These are phyloP conservation scores for Agelas oroides DNA, from an alignment of 37 sponge, comb jelly and placozoan genomes.

Conservation along the genomic window DNA sequence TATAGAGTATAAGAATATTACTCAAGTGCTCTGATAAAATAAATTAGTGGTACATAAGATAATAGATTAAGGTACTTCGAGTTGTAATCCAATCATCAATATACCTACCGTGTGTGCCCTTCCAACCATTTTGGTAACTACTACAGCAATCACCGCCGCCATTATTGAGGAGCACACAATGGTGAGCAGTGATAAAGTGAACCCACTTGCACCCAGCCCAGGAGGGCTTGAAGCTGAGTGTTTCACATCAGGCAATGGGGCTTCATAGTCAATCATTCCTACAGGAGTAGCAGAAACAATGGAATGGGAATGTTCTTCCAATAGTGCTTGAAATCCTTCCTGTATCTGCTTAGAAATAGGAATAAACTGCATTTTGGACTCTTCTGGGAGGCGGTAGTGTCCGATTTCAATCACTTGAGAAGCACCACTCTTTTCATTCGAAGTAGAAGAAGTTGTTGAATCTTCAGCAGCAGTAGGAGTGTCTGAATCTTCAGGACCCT, in stretches of 20 bases:
- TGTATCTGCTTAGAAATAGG: conserved; percentile 28
- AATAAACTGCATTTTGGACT: background rate
- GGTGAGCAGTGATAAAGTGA: conserved; percentile 41
- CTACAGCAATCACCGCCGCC: conserved; percentile 54
- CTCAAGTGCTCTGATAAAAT: no score
- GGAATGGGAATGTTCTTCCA: background rate
- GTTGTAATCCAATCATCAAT: no score
- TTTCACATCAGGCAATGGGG: no score
- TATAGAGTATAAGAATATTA: no score
- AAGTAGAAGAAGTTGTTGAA: background rate
- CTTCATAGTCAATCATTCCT: no score
- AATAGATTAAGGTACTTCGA: no score
- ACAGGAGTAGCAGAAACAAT: background rate
- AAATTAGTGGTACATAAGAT: no score
- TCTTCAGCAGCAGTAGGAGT: background rate
- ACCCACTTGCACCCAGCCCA: background rate
- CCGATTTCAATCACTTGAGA: conserved; percentile 19
- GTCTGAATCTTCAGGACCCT: conserved; percentile 21
- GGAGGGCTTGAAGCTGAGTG: background rate
- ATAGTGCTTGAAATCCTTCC: background rate
- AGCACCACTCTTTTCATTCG: background rate
- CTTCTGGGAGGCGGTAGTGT: conserved; percentile 55
- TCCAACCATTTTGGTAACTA: conserved; percentile 16
- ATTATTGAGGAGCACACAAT: conserved; percentile 44
- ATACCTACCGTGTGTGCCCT: background rate